Base-by-base conservation (phyloP, 2,888 invertebrate species). In the Pyralis farinalis region DNA sequence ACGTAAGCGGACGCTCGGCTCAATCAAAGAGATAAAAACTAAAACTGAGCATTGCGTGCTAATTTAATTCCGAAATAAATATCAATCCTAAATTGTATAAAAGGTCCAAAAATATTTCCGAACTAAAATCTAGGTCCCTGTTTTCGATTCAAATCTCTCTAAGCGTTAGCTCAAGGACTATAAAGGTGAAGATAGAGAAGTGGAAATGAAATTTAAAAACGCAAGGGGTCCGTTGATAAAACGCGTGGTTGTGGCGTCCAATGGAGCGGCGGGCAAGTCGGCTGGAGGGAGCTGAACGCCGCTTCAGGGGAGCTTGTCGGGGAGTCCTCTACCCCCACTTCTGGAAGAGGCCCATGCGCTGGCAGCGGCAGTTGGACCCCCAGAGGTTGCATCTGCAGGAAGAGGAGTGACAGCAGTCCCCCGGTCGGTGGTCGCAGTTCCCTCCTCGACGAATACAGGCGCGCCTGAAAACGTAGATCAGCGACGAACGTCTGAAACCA, bases 341-440 rank as follows among this genome's bases (percentile, higher is more conserved):
- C 77, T 96, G 96, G 91, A 96, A 96, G 71, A 96, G 92, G 46
- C 96, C 96, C 92, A 94, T 93, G 61, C 96, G 92, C 81, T 96
- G 96, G 81, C 96, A 96, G 65, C 94, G 92, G 81, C 96, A 96
- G 90, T 96, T 96, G 72, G 94, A 93, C 46, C 96, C 96, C 96
- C 96, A 96, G 37, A 96, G 90, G 82, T 96, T 96, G 91, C 96
- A 96, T 50, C 96, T 92, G 84, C 96, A 96, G 51, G 95, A 94
- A 51, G 95, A 94, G 62, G 94, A 95, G 88, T 93, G 93, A 90
- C 96, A 96, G 90, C 96, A 96, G 79, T 95, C 95, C 49, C 94
- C 93, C 7, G 94, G 94, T 47, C 95, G 91, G 75, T 95, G 94
- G 81, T 96, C 96, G 84, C 96, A 96, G 86, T 94, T 94, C 51